Evolutionary conservation across 1,140 invertebrate species (phyloP), one percentile per base, ranked within the genome.

Genomic region (Piezodorus guildinii): DNA sequence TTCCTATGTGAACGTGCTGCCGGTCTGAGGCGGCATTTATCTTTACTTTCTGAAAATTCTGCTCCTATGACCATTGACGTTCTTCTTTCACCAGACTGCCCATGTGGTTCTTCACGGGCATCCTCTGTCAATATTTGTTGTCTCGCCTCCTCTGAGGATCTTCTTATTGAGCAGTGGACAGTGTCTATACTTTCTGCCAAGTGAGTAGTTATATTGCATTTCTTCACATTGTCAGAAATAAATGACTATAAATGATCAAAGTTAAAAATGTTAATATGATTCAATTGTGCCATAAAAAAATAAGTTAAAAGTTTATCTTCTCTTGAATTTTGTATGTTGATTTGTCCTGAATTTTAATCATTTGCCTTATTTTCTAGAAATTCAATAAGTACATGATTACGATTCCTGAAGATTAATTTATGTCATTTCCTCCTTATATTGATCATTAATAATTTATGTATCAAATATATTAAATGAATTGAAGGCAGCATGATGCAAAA

Each of bases 111-210:
- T n/a, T 71, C 74, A 43, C 69, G 74, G 39, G 74, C 77, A 16
- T 72, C 74, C 6, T 71, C 74, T 19, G 69, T 72, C n/a, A 75
- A 81, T 59, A 72, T 77, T 39, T 74, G 77, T 44, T 78, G 77
- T 62, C 72, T 77, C 4, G 77, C 77, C 46, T 74, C 72, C 64
- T 73, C 75, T 62, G 73, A 76, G 58, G 77, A 78, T 66, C 73
- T 84, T 66, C 74, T 88, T 17, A 72, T 90, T 66, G 87, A 90
- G 73, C 83, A 87, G 70, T 90, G 87, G 87, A 83, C 79, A 60
- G 79, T 90, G 65, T 77, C 79, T 66, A 73, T 84, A 49, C 72
- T 78, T n/a, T 72, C 79, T 44, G 82, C 80, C 75, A 82, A 83
- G 84, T 85, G 71, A 74, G 74, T 74, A 63, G n/a, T 46, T 15